phyloP scores from a whole-genome alignment of 2,888 invertebrate species.

The Andrena camellia region DNA sequence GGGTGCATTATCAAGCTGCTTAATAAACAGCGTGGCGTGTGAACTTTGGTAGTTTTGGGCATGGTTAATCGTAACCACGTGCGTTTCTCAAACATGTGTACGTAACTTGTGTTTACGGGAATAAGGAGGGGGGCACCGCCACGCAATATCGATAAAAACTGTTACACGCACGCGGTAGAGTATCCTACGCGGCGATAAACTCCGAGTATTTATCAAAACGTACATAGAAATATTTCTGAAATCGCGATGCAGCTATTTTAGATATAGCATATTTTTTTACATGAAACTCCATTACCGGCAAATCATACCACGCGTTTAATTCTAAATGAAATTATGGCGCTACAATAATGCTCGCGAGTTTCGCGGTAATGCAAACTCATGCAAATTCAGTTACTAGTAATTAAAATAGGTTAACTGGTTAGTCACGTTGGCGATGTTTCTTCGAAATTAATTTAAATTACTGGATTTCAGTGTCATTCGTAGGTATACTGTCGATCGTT shows the following conservation, averaged over 20 bases:
- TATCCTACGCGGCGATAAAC: neutral
- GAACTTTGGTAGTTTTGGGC: neutral
- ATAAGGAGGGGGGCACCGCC: neutral
- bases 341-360: neutral
- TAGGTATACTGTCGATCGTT: neutral
- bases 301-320: too few species aligned
- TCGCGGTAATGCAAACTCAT: neutral
- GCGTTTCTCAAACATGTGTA: neutral
- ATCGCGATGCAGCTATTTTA: neutral
- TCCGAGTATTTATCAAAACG: neutral
- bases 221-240: neutral
- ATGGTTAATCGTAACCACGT: slow-evolving; percentile 12
- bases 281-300: neutral
- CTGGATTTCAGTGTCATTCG: neutral
- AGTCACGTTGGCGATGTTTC: neutral
- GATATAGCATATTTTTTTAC: neutral
- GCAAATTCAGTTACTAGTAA: neutral
- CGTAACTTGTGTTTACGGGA: neutral
- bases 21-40: neutral
- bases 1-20: neutral
- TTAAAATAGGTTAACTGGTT: neutral
- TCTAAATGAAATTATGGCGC: too few species aligned
- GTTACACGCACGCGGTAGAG: neutral
- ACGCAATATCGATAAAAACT: neutral
- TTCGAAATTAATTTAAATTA: neutral